phyloP scores from a whole-genome alignment of 2,797 vertebrate genomes.

The Tragelaphus eurycerus region DNA sequence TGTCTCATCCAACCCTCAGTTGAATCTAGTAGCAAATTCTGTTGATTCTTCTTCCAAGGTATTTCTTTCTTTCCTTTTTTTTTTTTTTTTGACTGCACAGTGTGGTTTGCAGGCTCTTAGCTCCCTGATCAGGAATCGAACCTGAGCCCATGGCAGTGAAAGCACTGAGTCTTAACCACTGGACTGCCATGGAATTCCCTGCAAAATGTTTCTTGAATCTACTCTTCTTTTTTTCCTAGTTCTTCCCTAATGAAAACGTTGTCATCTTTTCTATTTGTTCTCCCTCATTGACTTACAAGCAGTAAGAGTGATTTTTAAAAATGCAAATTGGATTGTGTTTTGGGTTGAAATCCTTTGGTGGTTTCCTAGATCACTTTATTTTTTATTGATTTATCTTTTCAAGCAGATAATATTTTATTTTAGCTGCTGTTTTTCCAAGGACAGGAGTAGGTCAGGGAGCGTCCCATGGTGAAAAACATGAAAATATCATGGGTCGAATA shows the following conservation, averaged over 20 bases:
- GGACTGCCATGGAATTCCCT: background rate
- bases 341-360: conserved; percentile 12
- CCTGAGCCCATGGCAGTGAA: background rate
- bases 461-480: background rate
- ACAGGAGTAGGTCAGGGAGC: background rate
- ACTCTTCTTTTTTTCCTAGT: background rate
- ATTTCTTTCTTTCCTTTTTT: background rate
- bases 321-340: background rate
- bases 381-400: background rate
- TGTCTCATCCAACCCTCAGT: background rate
- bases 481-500: background rate
- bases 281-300: background rate
- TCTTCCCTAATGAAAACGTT: background rate
- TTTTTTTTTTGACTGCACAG: too few relatives aligned
- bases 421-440: background rate
- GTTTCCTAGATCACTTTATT: background rate
- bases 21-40: background rate
- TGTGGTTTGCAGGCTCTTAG: background rate
- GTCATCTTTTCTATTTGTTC: background rate
- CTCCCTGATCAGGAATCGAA: background rate
- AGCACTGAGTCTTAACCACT: background rate
- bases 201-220: background rate
- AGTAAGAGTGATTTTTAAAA: conserved; percentile 11
- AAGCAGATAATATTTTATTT: background rate
- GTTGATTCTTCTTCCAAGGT: background rate